Evolutionary conservation across 2,888 invertebrate genomes (phyloP), one percentile per base, ranked within the genome.

Genomic region (Rhagonycha lutea): DNA sequence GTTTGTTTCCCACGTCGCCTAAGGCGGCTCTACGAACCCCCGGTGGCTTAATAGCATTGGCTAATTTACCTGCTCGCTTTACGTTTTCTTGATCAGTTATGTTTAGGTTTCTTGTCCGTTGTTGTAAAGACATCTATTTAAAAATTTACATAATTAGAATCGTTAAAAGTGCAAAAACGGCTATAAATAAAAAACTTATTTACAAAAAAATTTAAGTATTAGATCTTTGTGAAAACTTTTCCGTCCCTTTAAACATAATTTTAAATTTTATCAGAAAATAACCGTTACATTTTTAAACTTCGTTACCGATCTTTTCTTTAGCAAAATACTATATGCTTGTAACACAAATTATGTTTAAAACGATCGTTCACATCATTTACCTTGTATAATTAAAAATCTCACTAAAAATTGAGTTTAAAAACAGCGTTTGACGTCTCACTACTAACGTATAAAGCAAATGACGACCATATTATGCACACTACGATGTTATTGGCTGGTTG

Each of bases 1-100:
- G 28, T 79, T 82, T 84, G 75, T 84, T 85, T 63, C 83, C 81
- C 10, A 85, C 73, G 68, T 85, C 85, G 23, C 83, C 82, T 29
- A 86, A 77, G 12, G 84, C 85, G 14, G 82, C 77, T 77, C 85
- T 80, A 69, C 80, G 80, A 14, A 72, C 68, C 65, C 67, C 61
- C 32, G 65, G 18, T 14, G 70, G 70, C 69, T 75, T 79, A 63
- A 67, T 77, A 63, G 68, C 79, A 73, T 80, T 63, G 14, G 65
- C 67, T 26, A 47, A 72, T 74, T 77, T 80, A 28, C 73, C 82
- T 76, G 60, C 75, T 72, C 70, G 69, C 67, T 75, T 80, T 14
- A 79, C 61, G 73, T 84, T 83, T 79, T 83, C 82, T 72, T 79
- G 79, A 69, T 80, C 78, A 18, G 62, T 14, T 18, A 61, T 29